Base-by-base conservation (phyloP, 2,888 invertebrate species). In the Aplocera efformata region DNA sequence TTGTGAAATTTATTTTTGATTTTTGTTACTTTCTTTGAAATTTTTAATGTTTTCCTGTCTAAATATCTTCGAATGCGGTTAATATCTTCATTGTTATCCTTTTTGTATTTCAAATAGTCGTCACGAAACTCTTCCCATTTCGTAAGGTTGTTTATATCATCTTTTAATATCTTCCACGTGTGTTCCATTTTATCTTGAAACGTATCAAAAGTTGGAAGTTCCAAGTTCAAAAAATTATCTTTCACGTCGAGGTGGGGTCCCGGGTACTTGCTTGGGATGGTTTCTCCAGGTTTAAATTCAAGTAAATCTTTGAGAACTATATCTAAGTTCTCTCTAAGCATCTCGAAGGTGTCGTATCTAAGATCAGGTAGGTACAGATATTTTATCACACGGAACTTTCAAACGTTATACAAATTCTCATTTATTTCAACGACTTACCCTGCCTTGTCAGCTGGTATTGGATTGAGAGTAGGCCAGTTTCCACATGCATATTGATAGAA, bases 401-500 rank as follows among this genome's bases (percentile, higher is more conserved):
- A 17, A 17, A 17, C 13, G 13, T 17, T 3, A 17, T 17, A 3
- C 13, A 17, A 17, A 17, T 17, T 17, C 3, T 17, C 5, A 5
- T 17, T 17, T 3, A 17, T 17, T 17, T 2, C 5, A 3, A 17
- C 13, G 5, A 17, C 58, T 56, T 71, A 86, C 64, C 94, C 93
- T 4, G 95, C 93, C 78, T 96, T 94, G 63, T 97, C 97, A 33
- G 94, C 93, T 1, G 97, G 97, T 62, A 97, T 95, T 0, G 95
- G 94, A 77, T 97, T 95, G 26, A 92, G 88, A 33, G 91, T 90
- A 21, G 93, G 91, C 96, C 96, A 97, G 60, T 95, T 95, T 0
- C 96, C 96, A 69, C 94, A 96, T 0, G 96, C 94, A 60, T 92
- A 96, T 60, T 94, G 92, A 68, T 95, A 96, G 69, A 96, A 96